Conservation (phyloP, 2,113 vertebrate species). For the Cryptomyrus ogoouensis region DNA sequence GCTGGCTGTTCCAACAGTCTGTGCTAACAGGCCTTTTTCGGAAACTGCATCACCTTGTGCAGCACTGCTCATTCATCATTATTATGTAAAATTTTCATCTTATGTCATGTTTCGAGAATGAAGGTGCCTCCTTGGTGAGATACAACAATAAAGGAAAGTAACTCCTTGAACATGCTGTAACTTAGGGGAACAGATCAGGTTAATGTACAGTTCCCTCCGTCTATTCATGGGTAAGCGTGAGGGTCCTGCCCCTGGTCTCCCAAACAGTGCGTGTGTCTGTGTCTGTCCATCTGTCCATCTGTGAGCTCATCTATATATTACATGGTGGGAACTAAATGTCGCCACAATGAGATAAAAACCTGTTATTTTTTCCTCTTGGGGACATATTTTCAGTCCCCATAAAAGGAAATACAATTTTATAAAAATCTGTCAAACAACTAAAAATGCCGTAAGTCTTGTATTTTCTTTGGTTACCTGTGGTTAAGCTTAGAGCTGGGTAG, state of each 20-base stretch:
- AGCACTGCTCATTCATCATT: background rate
- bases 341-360: background rate
- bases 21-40: background rate
- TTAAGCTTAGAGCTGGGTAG: background rate
- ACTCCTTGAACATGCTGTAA: background rate
- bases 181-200: background rate
- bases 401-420: background rate
- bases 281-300: background rate
- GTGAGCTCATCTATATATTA: background rate
- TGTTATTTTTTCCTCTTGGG: background rate
- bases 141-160: background rate
- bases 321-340: background rate
- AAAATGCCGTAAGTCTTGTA: background rate
- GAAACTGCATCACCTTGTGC: background rate
- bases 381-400: background rate
- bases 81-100: background rate
- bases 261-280: background rate
- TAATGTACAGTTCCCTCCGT: background rate
- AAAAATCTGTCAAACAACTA: background rate
- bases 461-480: background rate
- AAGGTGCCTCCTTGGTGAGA: background rate
- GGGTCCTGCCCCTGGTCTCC: background rate
- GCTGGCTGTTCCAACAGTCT: background rate
- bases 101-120: background rate
- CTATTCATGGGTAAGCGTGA: background rate